Base-by-base conservation (phyloP, 2,888 invertebrate genomes). In the Dicranocentrus wangi region DNA sequence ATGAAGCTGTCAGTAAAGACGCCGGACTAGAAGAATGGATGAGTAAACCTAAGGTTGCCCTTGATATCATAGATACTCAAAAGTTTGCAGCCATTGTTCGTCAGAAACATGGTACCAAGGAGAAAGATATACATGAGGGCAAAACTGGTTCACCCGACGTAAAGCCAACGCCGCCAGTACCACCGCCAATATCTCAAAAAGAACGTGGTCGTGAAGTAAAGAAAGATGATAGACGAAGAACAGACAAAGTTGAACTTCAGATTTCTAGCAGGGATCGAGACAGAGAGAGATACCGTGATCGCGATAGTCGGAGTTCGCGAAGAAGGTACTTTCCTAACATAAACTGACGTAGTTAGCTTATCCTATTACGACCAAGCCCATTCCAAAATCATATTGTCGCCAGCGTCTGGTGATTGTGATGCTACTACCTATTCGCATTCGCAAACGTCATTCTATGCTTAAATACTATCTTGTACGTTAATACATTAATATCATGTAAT, bases 31-130 rank as follows among this genome's bases (percentile, higher is more conserved):
- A 87, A 21, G 87, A 87, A 32, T 87, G 87, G 87, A 87, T 87
- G 86, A 82, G 47, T 27, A 83, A 83, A 42, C 84, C 85, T 3
- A 85, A 86, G 66, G 84, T 85, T 21, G 55, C 82, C 51, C 42
- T 87, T 39, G 87, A 87, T 78, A 72, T 82, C 39, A 82, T 87
- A 63, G 87, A 87, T 70, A 85, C 87, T 7, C 86, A 87, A 76
- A 87, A 87, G 72, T 87, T 87, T 83, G 86, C 87, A 13, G 87
- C 82, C 23, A 87, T 87, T 53, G 84, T 87, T 32, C 83, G 85
- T 23, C 85, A 87, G 58, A 86, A 86, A 43, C 86, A 85, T 71
- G 84, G 83, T 15, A 63, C 66, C 1, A 81, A 80, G 60, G 76
- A 79, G 2, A 80, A 83, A 42, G 70, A 77, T 25, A 1, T 13